Conservation (phyloP, 2,113 vertebrate genomes). For the Cottus gobio region DNA sequence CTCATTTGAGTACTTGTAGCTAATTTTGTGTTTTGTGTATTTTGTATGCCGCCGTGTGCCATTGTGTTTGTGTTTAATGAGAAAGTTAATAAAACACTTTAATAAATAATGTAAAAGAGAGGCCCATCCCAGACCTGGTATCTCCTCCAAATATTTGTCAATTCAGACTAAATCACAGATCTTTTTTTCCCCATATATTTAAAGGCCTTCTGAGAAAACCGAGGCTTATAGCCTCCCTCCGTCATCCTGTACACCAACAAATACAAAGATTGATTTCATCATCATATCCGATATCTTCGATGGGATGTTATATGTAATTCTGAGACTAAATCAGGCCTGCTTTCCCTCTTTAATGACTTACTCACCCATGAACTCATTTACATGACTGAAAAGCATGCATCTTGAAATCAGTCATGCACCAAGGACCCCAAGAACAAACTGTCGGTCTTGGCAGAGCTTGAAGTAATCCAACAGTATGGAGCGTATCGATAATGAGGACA, state of each 20-base stretch:
- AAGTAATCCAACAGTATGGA: slow-evolving; percentile 64
- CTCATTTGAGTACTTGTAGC: too few relatives aligned
- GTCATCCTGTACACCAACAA: neutral
- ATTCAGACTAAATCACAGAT: neutral
- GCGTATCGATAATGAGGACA: slow-evolving; percentile 78
- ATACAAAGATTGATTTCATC: slow-evolving; percentile 12
- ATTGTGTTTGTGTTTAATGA: too few relatives aligned
- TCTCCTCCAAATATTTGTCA: neutral
- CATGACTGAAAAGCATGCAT: slow-evolving; percentile 61
- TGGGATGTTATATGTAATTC: slow-evolving; percentile 21
- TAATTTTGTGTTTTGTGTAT: too few relatives aligned
- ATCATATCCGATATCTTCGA: slow-evolving; percentile 25
- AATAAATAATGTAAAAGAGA: neutral
- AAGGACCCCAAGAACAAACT: slow-evolving; percentile 48
- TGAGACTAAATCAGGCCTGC: slow-evolving; percentile 49
- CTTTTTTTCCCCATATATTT: neutral
- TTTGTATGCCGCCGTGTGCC: too few relatives aligned
- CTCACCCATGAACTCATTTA: slow-evolving; percentile 69
- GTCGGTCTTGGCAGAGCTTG: slow-evolving; percentile 66
- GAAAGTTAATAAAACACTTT: neutral
- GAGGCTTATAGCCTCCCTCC: neutral
- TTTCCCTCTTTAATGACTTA: slow-evolving; percentile 54
- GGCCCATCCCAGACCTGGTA: neutral
- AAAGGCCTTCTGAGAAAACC: neutral
- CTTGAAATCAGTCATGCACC: slow-evolving; percentile 62